phyloP scores from a whole-genome alignment of 2,113 vertebrate genomes.

The Dryoscopus gambensis region DNA sequence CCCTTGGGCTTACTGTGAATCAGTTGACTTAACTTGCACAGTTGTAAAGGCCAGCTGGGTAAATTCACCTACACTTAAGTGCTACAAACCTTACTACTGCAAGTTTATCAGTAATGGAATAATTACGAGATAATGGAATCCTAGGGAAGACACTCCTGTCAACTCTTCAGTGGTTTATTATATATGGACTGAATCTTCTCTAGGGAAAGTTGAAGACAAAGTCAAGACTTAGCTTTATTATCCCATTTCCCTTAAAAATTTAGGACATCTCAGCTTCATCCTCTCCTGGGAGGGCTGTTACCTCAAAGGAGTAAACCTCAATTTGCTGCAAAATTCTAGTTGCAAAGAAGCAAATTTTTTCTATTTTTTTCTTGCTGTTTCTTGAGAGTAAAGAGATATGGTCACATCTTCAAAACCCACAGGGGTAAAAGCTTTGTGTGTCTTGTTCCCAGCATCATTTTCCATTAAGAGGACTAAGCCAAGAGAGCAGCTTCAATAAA shows the following conservation, averaged over 20 bases:
- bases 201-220: neutral
- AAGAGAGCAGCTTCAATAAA: neutral
- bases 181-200: neutral
- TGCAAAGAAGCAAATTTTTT: neutral
- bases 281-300: neutral
- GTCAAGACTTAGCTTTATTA: neutral
- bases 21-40: neutral
- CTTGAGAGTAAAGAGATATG: neutral
- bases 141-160: neutral
- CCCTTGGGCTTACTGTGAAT: neutral
- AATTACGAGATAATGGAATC: neutral
- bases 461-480: neutral
- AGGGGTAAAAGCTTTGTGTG: neutral
- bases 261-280: neutral
- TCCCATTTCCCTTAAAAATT: neutral
- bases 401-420: neutral
- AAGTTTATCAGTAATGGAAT: neutral
- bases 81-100: neutral
- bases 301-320: neutral
- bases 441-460: neutral
- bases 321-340: neutral
- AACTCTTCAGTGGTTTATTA: neutral
- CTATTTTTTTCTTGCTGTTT: neutral
- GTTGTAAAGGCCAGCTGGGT: neutral
- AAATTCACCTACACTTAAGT: neutral